Evolutionary conservation across 2,113 vertebrate species (phyloP).

Genomic region (Calypte anna): DNA sequence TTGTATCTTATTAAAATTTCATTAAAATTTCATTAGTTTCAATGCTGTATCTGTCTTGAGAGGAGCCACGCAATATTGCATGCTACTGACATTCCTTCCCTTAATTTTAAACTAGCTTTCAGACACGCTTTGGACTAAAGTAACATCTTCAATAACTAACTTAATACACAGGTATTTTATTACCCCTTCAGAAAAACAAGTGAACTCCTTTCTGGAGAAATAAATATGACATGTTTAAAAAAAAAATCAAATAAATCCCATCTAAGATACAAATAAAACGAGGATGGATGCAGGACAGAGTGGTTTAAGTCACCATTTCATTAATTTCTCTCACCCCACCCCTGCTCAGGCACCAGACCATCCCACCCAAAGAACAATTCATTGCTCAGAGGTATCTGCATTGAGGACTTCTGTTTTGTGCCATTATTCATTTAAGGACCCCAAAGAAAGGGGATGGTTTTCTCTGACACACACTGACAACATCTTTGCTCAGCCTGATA

Average conservation of each 20-base stretch:
- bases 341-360: not conserved
- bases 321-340: not conserved
- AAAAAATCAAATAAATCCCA: not conserved
- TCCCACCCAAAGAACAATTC: not conserved
- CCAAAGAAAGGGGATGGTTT: not conserved
- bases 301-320: not conserved
- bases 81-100: not conserved
- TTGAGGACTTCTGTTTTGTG: not conserved
- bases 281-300: not conserved
- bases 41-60: not conserved
- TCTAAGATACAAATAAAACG: not conserved
- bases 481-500: not conserved
- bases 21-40: not conserved
- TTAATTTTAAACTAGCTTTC: slow-evolving; percentile 5
- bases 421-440: not conserved
- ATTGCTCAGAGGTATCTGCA: not conserved
- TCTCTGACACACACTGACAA: not conserved
- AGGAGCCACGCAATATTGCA: not conserved
- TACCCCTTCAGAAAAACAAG: not conserved
- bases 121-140: not conserved
- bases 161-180: not conserved
- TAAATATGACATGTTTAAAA: not conserved
- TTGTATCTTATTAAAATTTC: not conserved
- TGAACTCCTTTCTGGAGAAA: not conserved
- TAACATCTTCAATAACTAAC: not conserved